A percentile compares a stretch with the other conserved stretches of the same genome.
phyloP scores from a whole-genome alignment of 2,113 vertebrate species.

The Todiramphus chloris region DNA sequence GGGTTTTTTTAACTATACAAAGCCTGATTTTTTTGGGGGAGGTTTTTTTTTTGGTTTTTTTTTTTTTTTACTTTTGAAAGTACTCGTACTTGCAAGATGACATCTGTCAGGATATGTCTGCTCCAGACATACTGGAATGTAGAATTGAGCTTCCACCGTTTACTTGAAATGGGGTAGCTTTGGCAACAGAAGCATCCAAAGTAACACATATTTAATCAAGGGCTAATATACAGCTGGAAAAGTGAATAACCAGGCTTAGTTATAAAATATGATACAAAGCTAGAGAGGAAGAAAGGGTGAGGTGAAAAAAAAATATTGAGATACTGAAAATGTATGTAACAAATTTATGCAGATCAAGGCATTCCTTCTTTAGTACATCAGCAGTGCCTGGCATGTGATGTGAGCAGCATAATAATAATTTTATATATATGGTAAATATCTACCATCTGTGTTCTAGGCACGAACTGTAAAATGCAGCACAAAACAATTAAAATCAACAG shows the following conservation, averaged over 20 bases:
- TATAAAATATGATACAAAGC: background rate
- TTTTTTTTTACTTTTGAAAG: background rate
- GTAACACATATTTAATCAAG: background rate
- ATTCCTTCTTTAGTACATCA: constrained; percentile 51
- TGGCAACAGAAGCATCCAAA: background rate
- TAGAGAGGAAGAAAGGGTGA: background rate
- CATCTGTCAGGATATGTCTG: background rate
- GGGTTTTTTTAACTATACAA: background rate
- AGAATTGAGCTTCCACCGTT: background rate
- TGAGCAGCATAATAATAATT: constrained; percentile 54
- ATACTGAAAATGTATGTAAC: constrained; percentile 11
- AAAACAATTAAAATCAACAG: constrained; percentile 65
- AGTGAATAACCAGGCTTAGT: background rate
- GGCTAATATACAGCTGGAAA: background rate
- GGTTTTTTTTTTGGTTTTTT: background rate
- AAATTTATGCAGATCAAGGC: constrained; percentile 59
- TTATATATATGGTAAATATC: constrained; percentile 54
- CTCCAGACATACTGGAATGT: background rate
- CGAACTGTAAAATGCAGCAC: constrained; percentile 18
- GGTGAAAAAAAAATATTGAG: background rate
- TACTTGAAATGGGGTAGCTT: background rate
- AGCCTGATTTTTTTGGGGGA: background rate
- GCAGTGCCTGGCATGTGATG: constrained; percentile 38
- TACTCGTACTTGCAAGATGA: background rate
- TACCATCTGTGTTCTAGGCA: constrained; percentile 60